phyloP scores from a whole-genome alignment of 1,140 invertebrate species.

The Mactra quadrangularis region DNA sequence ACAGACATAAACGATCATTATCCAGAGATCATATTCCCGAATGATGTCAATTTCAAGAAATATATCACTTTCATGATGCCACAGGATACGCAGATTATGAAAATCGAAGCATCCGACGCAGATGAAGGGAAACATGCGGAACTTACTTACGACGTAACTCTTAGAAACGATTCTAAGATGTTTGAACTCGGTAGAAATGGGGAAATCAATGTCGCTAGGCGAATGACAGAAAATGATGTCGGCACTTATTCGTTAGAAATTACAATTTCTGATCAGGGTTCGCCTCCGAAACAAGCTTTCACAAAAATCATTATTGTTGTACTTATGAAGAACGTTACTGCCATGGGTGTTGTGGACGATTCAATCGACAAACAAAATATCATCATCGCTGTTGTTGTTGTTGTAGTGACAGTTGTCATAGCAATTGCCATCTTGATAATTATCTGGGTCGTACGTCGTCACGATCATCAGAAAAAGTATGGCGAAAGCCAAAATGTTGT shows the following conservation, averaged over 20 bases:
- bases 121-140: slow-evolving; percentile 86
- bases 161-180: slow-evolving; percentile 84
- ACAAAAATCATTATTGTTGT: slow-evolving; percentile 46
- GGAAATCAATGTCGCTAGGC: slow-evolving; percentile 53
- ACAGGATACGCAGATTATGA: slow-evolving; percentile 89
- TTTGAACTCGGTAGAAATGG: slow-evolving; percentile 53
- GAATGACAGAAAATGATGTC: slow-evolving; percentile 38
- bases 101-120: slow-evolving; percentile 79
- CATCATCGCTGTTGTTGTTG: slow-evolving; percentile 54
- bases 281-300: slow-evolving; percentile 11
- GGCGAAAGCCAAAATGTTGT: neutral
- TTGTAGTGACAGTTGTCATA: slow-evolving; percentile 51
- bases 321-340: slow-evolving; percentile 40
- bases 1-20: slow-evolving; percentile 61
- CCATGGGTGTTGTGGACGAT: slow-evolving; percentile 3
- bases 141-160: slow-evolving; percentile 88
- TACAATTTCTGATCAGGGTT: slow-evolving; percentile 36
- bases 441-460: slow-evolving; percentile 43
- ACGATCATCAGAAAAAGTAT: slow-evolving; percentile 31
- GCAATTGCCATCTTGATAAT: slow-evolving; percentile 42
- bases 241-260: slow-evolving; percentile 39
- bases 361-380: slow-evolving; percentile 34
- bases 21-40: slow-evolving; percentile 71
- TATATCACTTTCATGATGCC: slow-evolving; percentile 53
- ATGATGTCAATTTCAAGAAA: slow-evolving; percentile 68